Evolutionary conservation across 1,140 invertebrate species (phyloP).

Genomic region (Ladona fulva): DNA sequence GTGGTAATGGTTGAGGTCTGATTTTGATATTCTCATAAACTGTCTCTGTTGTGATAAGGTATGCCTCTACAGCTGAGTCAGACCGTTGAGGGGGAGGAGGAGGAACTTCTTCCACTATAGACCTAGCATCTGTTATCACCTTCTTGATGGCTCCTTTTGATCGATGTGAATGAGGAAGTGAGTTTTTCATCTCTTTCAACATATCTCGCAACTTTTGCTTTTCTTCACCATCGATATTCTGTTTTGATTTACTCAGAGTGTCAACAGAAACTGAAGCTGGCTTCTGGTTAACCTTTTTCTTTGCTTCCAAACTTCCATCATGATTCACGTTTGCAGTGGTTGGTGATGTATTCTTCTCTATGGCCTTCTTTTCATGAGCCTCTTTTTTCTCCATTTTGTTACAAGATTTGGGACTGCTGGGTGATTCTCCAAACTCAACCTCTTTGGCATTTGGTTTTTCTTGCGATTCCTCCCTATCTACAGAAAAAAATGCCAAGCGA

Average conservation of each 20-base stretch:
- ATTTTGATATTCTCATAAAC: constrained; percentile 29
- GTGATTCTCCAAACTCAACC: neutral
- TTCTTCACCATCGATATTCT: constrained; percentile 36
- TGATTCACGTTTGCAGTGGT: neutral
- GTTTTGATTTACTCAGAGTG: neutral
- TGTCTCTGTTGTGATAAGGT: constrained; percentile 27
- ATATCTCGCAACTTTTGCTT: constrained; percentile 47
- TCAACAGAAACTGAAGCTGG: neutral
- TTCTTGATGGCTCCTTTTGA: constrained; percentile 22
- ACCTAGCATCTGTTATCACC: neutral
- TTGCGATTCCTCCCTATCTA: constrained; percentile 12
- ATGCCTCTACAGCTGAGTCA: constrained; percentile 23
- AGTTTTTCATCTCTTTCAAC: constrained; percentile 56
- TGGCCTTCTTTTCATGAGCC: constrained; percentile 17
- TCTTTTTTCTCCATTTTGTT: neutral
- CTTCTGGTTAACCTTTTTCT: neutral
- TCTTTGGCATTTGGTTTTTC: neutral
- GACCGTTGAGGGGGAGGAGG: neutral
- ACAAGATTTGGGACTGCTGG: neutral
- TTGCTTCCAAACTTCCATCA: neutral
- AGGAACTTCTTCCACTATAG: neutral
- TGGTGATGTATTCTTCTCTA: constrained; percentile 5
- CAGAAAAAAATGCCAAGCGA: constrained; percentile 30
- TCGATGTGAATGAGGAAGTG: constrained; percentile 43
- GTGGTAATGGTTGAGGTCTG: constrained; percentile 20